Evolutionary conservation across 2,797 vertebrate genomes (phyloP).

Genomic region (Poeciliopsis gracilis): DNA sequence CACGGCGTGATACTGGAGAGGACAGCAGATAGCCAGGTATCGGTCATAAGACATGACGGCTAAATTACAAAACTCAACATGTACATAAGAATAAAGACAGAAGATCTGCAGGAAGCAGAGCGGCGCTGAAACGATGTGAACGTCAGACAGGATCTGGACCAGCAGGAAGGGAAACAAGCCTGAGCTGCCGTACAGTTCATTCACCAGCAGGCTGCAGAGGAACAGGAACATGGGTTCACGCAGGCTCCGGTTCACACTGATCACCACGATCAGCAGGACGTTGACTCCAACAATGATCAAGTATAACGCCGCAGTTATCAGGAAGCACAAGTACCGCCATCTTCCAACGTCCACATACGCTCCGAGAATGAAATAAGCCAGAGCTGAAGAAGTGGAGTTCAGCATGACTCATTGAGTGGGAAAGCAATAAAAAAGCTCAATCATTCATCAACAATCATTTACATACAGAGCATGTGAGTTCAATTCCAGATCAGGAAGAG

Average conservation of each 20-base stretch:
- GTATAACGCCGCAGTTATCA: neutral
- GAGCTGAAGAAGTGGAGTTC: neutral
- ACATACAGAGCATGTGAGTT: no score
- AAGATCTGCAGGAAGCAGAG: conserved; percentile 56
- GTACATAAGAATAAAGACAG: conserved; percentile 41
- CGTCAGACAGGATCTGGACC: conserved; percentile 43
- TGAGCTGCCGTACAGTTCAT: neutral
- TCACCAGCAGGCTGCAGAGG: neutral
- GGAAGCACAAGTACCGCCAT: neutral
- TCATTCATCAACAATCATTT: no score
- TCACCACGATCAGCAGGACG: neutral
- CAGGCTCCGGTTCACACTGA: neutral
- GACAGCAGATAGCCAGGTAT: conserved; percentile 44
- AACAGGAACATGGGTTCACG: neutral
- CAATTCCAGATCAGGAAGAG: no score
- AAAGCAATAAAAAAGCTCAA: neutral
- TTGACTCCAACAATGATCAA: neutral
- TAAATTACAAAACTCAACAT: neutral
- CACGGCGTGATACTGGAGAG: conserved; percentile 52
- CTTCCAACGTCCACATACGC: neutral
- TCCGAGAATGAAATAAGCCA: neutral
- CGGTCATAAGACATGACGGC: conserved; percentile 66
- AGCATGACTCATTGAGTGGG: neutral
- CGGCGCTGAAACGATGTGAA: conserved; percentile 36
- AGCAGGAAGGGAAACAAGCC: conserved; percentile 16